Percentiles rank a stretch among this genome's conserved stretches.
Evolutionary conservation across 2,888 invertebrate genomes (phyloP).

Genomic region (Mimumesa dahlbomi): DNA sequence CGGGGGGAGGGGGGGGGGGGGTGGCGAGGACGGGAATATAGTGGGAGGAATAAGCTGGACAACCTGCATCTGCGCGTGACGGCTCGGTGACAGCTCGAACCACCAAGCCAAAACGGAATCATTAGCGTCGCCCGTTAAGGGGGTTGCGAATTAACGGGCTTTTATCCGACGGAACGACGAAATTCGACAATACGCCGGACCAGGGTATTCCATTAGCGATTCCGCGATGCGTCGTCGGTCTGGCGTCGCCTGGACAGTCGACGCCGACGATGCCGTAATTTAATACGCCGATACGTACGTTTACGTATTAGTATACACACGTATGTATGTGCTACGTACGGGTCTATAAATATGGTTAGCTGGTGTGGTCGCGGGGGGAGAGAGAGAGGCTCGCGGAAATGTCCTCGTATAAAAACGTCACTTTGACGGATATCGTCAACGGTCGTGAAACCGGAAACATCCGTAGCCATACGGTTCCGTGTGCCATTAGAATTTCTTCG

Average conservation of each 20-base stretch:
- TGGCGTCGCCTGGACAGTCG: slow-evolving; percentile 48
- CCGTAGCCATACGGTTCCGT: slow-evolving; percentile 25
- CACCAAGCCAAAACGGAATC: slow-evolving; percentile 68
- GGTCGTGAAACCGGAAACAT: slow-evolving; percentile 45
- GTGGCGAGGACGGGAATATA: slow-evolving; percentile 15
- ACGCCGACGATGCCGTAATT: slow-evolving; percentile 59
- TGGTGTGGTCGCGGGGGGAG: slow-evolving; percentile 12
- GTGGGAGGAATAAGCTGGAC: slow-evolving; percentile 50
- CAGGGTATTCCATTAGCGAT: slow-evolving; percentile 77
- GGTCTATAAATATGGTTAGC: slow-evolving; percentile 23
- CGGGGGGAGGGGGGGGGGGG: slow-evolving; percentile 1
- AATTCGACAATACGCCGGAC: slow-evolving; percentile 72
- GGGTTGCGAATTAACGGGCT: slow-evolving; percentile 72
- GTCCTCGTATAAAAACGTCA: slow-evolving; percentile 38
- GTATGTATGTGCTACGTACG: background rate
- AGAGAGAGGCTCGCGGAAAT: slow-evolving; percentile 35
- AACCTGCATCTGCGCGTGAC: slow-evolving; percentile 65
- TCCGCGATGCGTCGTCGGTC: slow-evolving; percentile 62
- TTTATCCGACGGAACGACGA: slow-evolving; percentile 66
- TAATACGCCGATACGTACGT: slow-evolving; percentile 55
- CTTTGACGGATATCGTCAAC: slow-evolving; percentile 25
- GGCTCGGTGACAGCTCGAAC: slow-evolving; percentile 61
- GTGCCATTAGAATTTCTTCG: slow-evolving; percentile 22
- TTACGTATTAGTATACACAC: slow-evolving; percentile 6
- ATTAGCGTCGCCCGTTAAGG: slow-evolving; percentile 70